These are phyloP conservation scores for Rhamphomyia laevipes DNA, from an alignment of 2,888 invertebrate species.

Conservation along the genomic window DNA sequence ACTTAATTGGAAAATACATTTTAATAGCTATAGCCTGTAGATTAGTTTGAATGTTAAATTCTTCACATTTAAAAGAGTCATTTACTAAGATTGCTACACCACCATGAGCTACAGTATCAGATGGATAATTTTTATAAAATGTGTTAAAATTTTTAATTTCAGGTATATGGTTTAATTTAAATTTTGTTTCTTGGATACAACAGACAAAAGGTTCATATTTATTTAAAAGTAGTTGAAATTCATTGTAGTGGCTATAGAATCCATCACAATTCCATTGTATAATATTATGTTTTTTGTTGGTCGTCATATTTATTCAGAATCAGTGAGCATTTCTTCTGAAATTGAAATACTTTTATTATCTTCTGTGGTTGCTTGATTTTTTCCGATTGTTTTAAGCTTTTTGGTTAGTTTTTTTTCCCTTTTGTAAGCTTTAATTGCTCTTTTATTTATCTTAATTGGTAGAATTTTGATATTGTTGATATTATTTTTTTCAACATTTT, in stretches of 20 bases:
- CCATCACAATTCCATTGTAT: constrained; percentile 12
- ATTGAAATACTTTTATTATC: neutral
- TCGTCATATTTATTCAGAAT: neutral
- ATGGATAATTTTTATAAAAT: constrained; percentile 3
- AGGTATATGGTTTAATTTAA: constrained; percentile 4
- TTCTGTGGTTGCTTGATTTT: neutral
- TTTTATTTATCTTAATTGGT: neutral
- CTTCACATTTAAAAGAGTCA: constrained; percentile 2
- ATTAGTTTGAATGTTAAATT: constrained; percentile 1
- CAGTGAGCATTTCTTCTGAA: neutral
- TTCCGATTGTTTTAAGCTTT: neutral
- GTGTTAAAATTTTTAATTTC: constrained; percentile 7
- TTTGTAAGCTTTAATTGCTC: neutral
- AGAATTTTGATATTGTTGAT: neutral
- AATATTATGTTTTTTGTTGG: constrained; percentile 1
- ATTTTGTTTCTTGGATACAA: constrained; percentile 8
- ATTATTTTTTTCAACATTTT: neutral
- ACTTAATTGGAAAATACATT: no score
- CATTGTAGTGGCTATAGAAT: constrained; percentile 6
- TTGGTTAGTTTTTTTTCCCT: neutral
- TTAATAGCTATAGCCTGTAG: constrained; percentile 4
- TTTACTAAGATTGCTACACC: constrained; percentile 1
- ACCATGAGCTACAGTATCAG: constrained; percentile 1
- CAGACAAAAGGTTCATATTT: constrained; percentile 8
- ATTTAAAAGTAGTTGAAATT: constrained; percentile 6